Percentiles rank a stretch among this genome's conserved stretches.
These are phyloP conservation scores for Maniola jurtina DNA, from an alignment of 1,140 invertebrate species.

Conservation along the genomic window DNA sequence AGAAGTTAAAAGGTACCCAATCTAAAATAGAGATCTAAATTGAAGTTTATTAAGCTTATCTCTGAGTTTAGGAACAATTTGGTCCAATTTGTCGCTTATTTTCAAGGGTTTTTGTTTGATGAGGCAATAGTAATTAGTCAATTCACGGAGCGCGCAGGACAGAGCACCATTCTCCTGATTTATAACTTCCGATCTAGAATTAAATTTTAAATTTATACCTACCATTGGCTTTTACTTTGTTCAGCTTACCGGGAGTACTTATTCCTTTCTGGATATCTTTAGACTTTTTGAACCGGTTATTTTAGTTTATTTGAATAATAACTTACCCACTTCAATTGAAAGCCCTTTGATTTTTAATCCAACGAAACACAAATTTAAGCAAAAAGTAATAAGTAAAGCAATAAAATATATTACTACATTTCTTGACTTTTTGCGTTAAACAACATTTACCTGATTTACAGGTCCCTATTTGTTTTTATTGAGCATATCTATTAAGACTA, in stretches of 20 bases:
- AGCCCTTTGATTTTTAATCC: too few species aligned
- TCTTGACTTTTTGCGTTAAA: too few species aligned
- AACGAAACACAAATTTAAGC: too few species aligned
- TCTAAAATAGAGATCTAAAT: constrained; percentile 14
- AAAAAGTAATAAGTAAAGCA: too few species aligned
- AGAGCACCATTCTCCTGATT: constrained; percentile 28
- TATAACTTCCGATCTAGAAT: constrained; percentile 43
- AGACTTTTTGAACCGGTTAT: not conserved
- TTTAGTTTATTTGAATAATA: not conserved
- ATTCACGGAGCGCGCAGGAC: constrained; percentile 31
- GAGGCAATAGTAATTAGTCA: constrained; percentile 51
- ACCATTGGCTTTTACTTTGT: not conserved
- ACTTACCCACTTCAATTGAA: too few species aligned
- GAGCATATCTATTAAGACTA: too few species aligned
- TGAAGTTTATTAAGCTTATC: constrained; percentile 10
- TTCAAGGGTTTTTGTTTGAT: constrained; percentile 41
- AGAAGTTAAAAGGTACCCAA: not conserved
- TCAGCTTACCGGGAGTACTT: not conserved
- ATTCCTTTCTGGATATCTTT: not conserved
- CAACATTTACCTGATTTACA: too few species aligned
- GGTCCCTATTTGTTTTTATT: too few species aligned
- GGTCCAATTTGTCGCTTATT: constrained; percentile 37
- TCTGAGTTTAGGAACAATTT: constrained; percentile 28
- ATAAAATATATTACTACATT: too few species aligned
- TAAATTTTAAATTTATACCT: constrained; percentile 22